phyloP scores from a whole-genome alignment of 2,113 vertebrate species.

The Daphoenositta chrysoptera region DNA sequence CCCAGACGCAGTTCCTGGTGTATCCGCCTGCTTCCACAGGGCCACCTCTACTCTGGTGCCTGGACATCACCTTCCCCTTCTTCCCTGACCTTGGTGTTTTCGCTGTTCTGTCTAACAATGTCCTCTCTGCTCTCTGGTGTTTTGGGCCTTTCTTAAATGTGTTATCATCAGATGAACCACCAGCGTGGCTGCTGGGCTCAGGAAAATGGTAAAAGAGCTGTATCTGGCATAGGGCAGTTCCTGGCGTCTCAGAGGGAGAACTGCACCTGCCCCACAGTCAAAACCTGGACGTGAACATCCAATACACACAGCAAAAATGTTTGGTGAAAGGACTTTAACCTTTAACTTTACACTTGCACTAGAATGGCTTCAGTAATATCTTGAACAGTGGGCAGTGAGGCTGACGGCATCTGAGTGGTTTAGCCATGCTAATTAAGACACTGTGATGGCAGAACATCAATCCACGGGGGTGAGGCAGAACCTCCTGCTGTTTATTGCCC shows the following conservation, averaged over 20 bases:
- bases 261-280: not conserved
- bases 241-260: not conserved
- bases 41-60: not conserved
- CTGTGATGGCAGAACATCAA: not conserved
- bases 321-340: not conserved
- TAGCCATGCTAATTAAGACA: not conserved
- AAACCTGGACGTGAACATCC: not conserved
- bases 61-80: not conserved
- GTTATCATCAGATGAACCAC: not conserved
- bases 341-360: not conserved
- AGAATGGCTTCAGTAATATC: not conserved
- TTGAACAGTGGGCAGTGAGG: not conserved
- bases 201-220: too few species aligned
- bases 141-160: not conserved
- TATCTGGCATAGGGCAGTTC: not conserved
- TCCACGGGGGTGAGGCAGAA: not conserved
- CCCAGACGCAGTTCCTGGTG: not conserved
- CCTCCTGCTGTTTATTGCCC: not conserved
- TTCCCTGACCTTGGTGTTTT: not conserved
- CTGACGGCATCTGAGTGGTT: not conserved
- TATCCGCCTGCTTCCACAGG: not conserved
- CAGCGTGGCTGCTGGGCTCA: not conserved
- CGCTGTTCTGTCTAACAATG: not conserved
- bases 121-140: not conserved
- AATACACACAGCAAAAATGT: not conserved